These are phyloP conservation scores for Aphidoletes aphidimyza DNA, from an alignment of 2,888 invertebrate species.

Conservation along the genomic window DNA sequence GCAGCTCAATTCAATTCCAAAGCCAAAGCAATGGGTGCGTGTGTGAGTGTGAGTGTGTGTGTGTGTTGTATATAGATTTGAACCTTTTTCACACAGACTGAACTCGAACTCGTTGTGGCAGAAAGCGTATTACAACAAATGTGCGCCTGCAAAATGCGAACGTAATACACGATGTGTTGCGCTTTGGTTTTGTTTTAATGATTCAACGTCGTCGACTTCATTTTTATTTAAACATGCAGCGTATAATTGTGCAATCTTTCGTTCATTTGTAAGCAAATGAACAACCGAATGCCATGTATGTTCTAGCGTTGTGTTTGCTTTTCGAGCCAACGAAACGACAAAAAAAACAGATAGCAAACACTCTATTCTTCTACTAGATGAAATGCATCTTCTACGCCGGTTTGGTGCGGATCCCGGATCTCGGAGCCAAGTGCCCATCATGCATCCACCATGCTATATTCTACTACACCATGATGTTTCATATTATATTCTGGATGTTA, in stretches of 20 bases:
- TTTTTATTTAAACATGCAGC: constrained; percentile 36
- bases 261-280: constrained; percentile 27
- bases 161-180: neutral
- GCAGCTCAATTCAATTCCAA: neutral
- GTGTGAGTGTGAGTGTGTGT: neutral
- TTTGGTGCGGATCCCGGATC: neutral
- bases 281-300: constrained; percentile 49
- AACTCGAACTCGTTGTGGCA: neutral
- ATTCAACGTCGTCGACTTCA: neutral
- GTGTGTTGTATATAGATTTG: no score
- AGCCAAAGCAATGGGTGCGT: neutral
- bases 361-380: no score
- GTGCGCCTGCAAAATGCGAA: neutral
- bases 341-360: neutral
- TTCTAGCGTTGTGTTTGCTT: constrained; percentile 12
- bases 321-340: neutral
- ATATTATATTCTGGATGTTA: neutral
- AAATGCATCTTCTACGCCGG: neutral
- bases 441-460: neutral
- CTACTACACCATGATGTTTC: constrained; percentile 5
- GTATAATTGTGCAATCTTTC: constrained; percentile 39
- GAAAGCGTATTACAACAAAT: neutral
- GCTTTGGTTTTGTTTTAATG: constrained; percentile 45
- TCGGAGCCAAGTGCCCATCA: neutral
- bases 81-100: no score